Percentiles rank a stretch among this genome's conserved stretches.
These are phyloP conservation scores for Dermochelys coriacea DNA, from an alignment of 2,797 vertebrate genomes.

Conservation along the genomic window DNA sequence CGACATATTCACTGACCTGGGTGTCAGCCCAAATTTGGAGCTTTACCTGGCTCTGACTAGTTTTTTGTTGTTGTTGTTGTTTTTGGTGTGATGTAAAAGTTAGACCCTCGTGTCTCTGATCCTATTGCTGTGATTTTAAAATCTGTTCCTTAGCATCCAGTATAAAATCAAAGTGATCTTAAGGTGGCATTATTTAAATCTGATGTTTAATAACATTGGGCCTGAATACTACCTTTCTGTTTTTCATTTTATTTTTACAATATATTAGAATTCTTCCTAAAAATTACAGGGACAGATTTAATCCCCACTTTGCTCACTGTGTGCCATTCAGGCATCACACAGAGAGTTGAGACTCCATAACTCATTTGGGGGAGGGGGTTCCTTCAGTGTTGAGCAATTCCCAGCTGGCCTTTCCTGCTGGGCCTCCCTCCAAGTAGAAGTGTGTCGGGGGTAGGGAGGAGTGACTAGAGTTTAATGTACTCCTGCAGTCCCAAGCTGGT, in stretches of 20 bases:
- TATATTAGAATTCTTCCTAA: not conserved
- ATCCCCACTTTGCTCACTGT: not conserved
- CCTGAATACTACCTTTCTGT: not conserved
- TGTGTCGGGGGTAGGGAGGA: constrained; percentile 3
- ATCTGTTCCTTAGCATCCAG: not conserved
- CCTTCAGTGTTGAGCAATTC: too few relatives aligned
- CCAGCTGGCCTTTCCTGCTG: too few relatives aligned
- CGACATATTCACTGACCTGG: not conserved
- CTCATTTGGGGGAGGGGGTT: too few relatives aligned
- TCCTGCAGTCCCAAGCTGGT: constrained; percentile 2
- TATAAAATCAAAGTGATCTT: not conserved
- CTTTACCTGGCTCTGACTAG: not conserved
- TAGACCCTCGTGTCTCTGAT: not conserved
- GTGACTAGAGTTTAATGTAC: not conserved
- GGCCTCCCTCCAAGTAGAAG: not conserved
- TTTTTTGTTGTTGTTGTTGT: not conserved
- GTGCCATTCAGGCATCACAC: too few relatives aligned
- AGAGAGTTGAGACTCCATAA: too few relatives aligned
- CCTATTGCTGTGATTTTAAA: not conserved
- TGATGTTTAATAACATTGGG: not conserved
- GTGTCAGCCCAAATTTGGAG: not conserved
- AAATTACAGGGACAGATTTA: not conserved
- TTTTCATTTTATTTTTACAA: not conserved
- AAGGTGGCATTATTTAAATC: not conserved
- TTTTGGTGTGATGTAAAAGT: constrained; percentile 16